These are phyloP conservation scores for Melieria omissa DNA, from an alignment of 2,888 invertebrate species.

Conservation along the genomic window DNA sequence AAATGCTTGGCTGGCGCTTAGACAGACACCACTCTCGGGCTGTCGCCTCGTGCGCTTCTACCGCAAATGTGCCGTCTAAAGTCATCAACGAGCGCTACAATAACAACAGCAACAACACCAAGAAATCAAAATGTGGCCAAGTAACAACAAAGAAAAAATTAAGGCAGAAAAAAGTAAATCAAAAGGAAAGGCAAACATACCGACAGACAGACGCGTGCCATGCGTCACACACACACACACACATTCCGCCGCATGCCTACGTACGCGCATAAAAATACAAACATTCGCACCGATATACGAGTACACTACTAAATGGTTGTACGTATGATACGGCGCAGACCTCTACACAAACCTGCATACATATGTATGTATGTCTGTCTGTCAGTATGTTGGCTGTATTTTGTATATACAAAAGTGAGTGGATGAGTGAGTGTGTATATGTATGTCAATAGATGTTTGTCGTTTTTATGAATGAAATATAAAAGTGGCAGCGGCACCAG, in stretches of 20 bases:
- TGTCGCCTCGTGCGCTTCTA: not conserved
- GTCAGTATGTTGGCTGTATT: not conserved
- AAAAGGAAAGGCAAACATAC: conserved; percentile 26
- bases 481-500: conserved; percentile 17
- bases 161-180: conserved; percentile 13
- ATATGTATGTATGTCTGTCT: not conserved
- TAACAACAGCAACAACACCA: conserved; percentile 27
- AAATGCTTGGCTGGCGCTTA: no score
- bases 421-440: conserved; percentile 24
- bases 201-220: conserved; percentile 6
- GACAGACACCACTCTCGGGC: no score
- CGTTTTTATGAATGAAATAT: conserved; percentile 41
- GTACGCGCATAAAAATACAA: not conserved
- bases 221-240: conserved; percentile 1
- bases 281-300: not conserved
- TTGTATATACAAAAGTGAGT: conserved; percentile 14
- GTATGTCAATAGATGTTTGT: conserved; percentile 36
- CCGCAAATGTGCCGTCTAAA: conserved; percentile 29
- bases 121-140: conserved; percentile 15
- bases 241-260: conserved; percentile 4
- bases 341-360: not conserved
- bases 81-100: conserved; percentile 17
- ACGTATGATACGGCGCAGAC: conserved; percentile 7
- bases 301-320: not conserved
- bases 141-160: conserved; percentile 25